Evolutionary conservation across 2,797 vertebrate species (phyloP), one percentile per base, ranked within the genome.

Genomic region (Tolypeutes matacus): DNA sequence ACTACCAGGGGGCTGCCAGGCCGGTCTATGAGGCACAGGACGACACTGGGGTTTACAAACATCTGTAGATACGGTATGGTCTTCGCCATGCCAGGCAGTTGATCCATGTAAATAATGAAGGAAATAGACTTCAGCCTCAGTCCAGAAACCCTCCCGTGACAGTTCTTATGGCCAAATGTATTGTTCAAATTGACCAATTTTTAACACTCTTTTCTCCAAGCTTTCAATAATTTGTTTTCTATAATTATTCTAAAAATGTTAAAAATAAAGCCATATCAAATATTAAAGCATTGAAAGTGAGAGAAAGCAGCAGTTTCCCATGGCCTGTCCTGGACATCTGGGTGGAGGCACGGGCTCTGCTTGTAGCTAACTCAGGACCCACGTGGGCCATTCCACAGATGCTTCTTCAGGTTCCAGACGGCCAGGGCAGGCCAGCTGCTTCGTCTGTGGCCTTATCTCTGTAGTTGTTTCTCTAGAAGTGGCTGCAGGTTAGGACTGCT

Each of bases 81-180:
- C 42, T 53, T 25, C 42, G 0, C 14, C 20, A 3, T 3, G 17
- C 17, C 12, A 29, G 67, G 49, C 2, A 9, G 78, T 14, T 81
- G 75, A 29, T 34, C 60, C n/a, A 60, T 1, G 18, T 51, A 20
- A 12, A 7, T 20, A 2, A 56, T 4, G 36, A 70, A 49, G 23
- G 21, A 39, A 4, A 7, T 23, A n/a, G 60, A 7, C 7, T 1
- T 60, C 4, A 1, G 53, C 18, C 4, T 15, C 10, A 0, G 4
- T 58, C 23, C 0, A 3, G 82, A 25, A 29, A 31, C 18, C 13
- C 18, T 60, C 7, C 31, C n/a, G 7, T 73, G 29, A n/a, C 7
- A 3, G 20, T 1, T 42, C 56, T 11, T 27, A 5, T 39, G 31
- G 36, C 5, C 81, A 60, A 3, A 6, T 4, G 31, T 0, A 29